These are phyloP conservation scores for Paracanthobrama guichenoti DNA, from an alignment of 2,113 vertebrate genomes.

Conservation along the genomic window DNA sequence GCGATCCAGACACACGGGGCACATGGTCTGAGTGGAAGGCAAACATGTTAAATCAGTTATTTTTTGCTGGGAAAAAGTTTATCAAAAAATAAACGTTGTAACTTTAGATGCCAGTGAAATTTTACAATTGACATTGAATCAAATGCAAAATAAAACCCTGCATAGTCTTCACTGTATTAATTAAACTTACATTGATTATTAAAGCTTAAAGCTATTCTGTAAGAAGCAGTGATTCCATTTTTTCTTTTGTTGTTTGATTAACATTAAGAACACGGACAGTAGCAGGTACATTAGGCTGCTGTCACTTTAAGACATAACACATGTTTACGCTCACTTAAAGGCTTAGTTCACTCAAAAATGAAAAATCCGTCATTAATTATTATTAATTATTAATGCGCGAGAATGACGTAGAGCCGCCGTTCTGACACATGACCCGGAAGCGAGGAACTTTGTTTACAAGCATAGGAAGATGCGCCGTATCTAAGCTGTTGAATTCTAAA, in stretches of 20 bases:
- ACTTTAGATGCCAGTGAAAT: no score
- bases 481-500: no score
- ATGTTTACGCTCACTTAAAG: background rate
- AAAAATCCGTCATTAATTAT: no score
- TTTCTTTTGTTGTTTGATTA: background rate
- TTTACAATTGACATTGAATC: no score
- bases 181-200: background rate
- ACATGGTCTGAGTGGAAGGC: conserved; percentile 89
- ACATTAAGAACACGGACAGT: background rate
- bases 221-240: background rate
- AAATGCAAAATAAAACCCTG: background rate
- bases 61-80: no score
- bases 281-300: background rate
- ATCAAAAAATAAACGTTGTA: no score
- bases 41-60: background rate
- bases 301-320: background rate
- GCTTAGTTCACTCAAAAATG: no score
- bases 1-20: conserved; percentile 97
- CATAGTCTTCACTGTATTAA: background rate
- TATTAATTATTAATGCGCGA: no score
- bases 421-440: no score
- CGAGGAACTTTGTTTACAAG: no score
- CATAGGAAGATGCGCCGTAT: no score
- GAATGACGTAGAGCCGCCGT: no score
- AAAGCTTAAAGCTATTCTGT: background rate